These are phyloP conservation scores for Harpalus rubripes DNA, from an alignment of 2,888 invertebrate genomes.

Conservation along the genomic window DNA sequence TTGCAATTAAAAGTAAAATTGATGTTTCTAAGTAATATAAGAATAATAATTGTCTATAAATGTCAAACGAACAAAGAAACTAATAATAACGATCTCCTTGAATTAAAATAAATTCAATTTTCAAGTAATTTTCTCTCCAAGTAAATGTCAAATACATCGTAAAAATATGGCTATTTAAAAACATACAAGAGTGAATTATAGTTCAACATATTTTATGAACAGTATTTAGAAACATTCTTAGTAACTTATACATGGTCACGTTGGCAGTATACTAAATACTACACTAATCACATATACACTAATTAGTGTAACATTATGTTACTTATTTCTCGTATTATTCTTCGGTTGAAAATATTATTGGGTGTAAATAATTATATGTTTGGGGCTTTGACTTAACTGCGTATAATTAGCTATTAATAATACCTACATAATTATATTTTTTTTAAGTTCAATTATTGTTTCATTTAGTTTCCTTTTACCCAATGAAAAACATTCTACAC, in stretches of 20 bases:
- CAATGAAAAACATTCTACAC: neutral
- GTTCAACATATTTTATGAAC: neutral
- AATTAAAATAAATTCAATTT: slow-evolving; percentile 4
- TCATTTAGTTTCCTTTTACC: neutral
- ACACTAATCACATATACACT: neutral
- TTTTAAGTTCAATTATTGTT: neutral
- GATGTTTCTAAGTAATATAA: neutral
- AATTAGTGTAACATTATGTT: neutral
- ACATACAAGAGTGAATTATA: neutral
- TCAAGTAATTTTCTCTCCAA: neutral
- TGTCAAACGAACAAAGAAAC: neutral
- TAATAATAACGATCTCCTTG: neutral
- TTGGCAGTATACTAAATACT: neutral
- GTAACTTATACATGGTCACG: neutral
- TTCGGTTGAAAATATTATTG: neutral
- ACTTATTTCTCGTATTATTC: slow-evolving; percentile 9
- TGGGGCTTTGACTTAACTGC: neutral
- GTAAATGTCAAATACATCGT: neutral
- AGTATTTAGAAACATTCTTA: neutral
- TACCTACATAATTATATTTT: neutral
- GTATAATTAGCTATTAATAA: slow-evolving; percentile 10
- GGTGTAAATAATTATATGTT: slow-evolving; percentile 16
- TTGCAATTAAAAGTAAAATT: too few relatives aligned
- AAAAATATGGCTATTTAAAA: neutral
- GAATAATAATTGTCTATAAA: neutral